Percentiles rank a stretch among this genome's conserved stretches.
These are phyloP conservation scores for Rhamphomyia laevipes DNA, from an alignment of 2,888 invertebrate species.

Conservation along the genomic window DNA sequence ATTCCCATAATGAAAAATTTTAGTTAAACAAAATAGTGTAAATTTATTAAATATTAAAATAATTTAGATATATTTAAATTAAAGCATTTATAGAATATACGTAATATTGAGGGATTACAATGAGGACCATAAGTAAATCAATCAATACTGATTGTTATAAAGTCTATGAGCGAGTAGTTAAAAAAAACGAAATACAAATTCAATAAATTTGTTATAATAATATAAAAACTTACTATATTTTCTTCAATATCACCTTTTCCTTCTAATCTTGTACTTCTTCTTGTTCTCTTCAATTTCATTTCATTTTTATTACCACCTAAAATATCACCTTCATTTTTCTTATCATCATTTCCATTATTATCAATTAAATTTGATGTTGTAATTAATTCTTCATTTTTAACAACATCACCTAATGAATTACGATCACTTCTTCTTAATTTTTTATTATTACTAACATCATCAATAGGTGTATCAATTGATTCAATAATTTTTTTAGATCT, in stretches of 20 bases:
- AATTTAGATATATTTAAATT: too few species aligned
- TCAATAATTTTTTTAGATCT: conserved; percentile 18
- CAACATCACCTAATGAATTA: background rate
- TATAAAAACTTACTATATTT: conserved; percentile 2
- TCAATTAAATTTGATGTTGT: background rate
- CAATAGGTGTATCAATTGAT: background rate
- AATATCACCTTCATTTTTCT: background rate
- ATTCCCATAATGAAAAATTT: too few species aligned
- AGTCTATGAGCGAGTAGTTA: too few species aligned
- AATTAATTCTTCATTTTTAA: background rate
- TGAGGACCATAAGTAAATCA: too few species aligned
- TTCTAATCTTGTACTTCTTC: conserved; percentile 6
- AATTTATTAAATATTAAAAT: too few species aligned
- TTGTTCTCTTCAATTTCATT: conserved; percentile 1
- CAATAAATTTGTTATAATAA: too few species aligned
- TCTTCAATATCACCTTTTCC: conserved; percentile 5
- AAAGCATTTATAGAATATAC: too few species aligned
- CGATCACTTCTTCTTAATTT: conserved; percentile 7
- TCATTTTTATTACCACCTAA: background rate
- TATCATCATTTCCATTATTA: background rate
- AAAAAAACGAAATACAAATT: too few species aligned
- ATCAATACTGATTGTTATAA: too few species aligned
- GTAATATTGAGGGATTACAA: too few species aligned
- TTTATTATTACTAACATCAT: background rate
- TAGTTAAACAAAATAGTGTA: too few species aligned